Conservation (phyloP, 2,888 invertebrate genomes). For the Folsomia manolachei region DNA sequence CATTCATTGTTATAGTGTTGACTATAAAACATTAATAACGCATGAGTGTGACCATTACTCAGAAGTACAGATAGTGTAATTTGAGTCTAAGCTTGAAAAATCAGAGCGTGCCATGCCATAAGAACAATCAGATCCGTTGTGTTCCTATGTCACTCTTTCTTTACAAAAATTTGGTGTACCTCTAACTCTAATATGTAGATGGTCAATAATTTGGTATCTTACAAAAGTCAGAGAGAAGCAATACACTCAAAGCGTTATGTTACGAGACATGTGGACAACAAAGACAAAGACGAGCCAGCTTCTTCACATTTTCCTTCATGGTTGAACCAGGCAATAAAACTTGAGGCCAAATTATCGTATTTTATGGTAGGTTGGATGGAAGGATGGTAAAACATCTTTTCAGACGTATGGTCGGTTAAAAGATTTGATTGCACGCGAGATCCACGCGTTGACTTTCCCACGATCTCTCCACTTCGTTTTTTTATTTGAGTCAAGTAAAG, state of each 20-base stretch:
- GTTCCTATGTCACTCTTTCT: not conserved
- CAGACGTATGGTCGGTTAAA: too few species aligned
- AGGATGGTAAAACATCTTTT: not conserved
- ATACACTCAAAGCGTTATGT: too few species aligned
- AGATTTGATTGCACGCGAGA: constrained; percentile 44
- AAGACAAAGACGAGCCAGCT: not conserved
- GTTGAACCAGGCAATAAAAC: constrained; percentile 1
- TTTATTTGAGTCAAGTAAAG: not conserved
- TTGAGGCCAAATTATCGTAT: constrained; percentile 8
- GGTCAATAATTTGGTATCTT: not conserved
- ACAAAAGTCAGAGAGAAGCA: not conserved
- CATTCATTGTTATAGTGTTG: not conserved
- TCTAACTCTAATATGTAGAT: not conserved
- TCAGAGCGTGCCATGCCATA: not conserved
- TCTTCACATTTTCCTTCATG: constrained; percentile 20
- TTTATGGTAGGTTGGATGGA: constrained; percentile 10
- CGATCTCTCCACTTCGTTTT: constrained; percentile 34
- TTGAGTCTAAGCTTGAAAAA: not conserved
- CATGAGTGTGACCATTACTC: not conserved
- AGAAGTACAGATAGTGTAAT: not conserved
- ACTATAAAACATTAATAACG: too few species aligned
- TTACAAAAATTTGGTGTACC: not conserved
- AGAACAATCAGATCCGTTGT: not conserved
- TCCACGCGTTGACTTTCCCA: constrained; percentile 49
- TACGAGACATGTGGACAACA: not conserved